phyloP scores from a whole-genome alignment of 2,888 invertebrate genomes.

The Micoletzkya japonica region DNA sequence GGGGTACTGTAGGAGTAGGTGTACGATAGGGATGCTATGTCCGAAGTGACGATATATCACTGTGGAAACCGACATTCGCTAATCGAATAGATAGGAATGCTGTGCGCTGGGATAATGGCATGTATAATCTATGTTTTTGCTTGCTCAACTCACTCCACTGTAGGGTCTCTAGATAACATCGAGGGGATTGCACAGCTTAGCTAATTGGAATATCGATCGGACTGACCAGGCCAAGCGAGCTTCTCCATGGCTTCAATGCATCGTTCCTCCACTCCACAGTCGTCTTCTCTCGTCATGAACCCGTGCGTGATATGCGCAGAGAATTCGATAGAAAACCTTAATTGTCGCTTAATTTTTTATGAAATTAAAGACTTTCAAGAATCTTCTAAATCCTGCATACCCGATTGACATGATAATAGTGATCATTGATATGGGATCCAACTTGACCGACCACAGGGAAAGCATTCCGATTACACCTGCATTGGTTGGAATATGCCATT shows the following conservation, averaged over 20 bases:
- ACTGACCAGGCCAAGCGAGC: slow-evolving; percentile 61
- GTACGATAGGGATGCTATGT: neutral
- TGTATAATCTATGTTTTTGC: neutral
- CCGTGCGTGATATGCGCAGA: slow-evolving; percentile 93
- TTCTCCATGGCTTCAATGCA: slow-evolving; percentile 62
- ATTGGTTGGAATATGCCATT: neutral
- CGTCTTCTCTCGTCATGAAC: slow-evolving; percentile 75
- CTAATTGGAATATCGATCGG: neutral
- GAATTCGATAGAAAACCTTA: slow-evolving; percentile 76
- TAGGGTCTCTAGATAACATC: too few species aligned
- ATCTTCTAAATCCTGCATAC: slow-evolving; percentile 78
- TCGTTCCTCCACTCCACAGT: slow-evolving; percentile 73
- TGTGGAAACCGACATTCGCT: too few species aligned
- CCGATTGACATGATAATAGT: slow-evolving; percentile 89
- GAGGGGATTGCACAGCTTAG: neutral
- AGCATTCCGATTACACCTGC: slow-evolving; percentile 86
- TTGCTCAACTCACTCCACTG: too few species aligned
- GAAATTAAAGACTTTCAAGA: slow-evolving; percentile 92
- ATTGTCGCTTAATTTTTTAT: slow-evolving; percentile 73
- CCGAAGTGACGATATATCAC: neutral
- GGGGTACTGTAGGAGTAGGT: neutral
- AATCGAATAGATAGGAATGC: neutral
- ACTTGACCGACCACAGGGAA: slow-evolving; percentile 90
- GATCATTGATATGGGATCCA: slow-evolving; percentile 85
- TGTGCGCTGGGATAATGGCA: neutral